phyloP scores from a whole-genome alignment of 2,888 invertebrate species.

The Amphimallon solstitiale region DNA sequence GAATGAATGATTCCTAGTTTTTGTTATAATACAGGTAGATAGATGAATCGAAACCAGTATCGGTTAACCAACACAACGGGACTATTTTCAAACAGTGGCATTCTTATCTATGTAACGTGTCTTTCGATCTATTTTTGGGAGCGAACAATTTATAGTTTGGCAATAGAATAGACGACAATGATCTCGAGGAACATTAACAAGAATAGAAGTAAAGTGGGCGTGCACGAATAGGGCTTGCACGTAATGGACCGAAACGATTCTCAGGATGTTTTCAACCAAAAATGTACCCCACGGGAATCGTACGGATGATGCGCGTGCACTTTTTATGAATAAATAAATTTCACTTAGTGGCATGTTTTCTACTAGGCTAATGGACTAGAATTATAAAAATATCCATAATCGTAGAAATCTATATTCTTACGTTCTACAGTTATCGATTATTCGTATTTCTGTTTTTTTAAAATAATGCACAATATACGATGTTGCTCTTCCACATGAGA shows the following conservation, averaged over 20 bases:
- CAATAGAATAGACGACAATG: constrained; percentile 54
- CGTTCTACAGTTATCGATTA: not conserved
- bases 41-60: constrained; percentile 46
- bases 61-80: constrained; percentile 54
- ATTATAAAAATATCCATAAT: not conserved
- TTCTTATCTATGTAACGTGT: constrained; percentile 56
- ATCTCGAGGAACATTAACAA: constrained; percentile 46
- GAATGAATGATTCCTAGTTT: not conserved
- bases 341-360: constrained; percentile 8
- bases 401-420: not conserved
- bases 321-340: constrained; percentile 27
- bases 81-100: constrained; percentile 51
- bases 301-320: constrained; percentile 4
- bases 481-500: too few relatives aligned
- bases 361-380: not conserved
- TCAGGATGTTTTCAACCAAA: constrained; percentile 28
- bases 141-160: constrained; percentile 56
- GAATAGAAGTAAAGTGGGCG: constrained; percentile 55
- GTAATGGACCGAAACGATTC: constrained; percentile 45
- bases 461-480: too few relatives aligned
- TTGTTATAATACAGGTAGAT: constrained; percentile 12
- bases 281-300: constrained; percentile 29
- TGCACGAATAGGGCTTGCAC: constrained; percentile 49
- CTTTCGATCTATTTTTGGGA: constrained; percentile 51
- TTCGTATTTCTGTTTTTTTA: too few relatives aligned